These are phyloP conservation scores for Drosophila fuyamai DNA, from an alignment of 1,140 invertebrate species.

Conservation along the genomic window DNA sequence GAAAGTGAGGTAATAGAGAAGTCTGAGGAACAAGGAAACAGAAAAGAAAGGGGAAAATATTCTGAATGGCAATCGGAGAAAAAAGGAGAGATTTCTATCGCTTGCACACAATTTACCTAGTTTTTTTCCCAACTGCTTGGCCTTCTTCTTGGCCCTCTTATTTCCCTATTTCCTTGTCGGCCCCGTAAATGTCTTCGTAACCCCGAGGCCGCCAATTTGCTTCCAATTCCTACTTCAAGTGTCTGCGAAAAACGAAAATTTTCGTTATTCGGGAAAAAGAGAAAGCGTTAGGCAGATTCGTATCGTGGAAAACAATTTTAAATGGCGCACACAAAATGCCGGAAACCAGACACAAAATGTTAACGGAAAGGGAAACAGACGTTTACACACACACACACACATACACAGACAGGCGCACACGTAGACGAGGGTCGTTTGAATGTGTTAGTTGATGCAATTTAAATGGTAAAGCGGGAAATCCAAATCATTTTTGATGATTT, in stretches of 20 bases:
- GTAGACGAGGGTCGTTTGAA: conserved; percentile 8
- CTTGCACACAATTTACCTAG: conserved; percentile 48
- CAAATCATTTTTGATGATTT: conserved; percentile 4
- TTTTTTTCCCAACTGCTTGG: conserved; percentile 39
- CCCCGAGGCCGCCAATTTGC: conserved; percentile 71
- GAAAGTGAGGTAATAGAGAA: conserved; percentile 10
- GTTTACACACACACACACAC: conserved; percentile 38
- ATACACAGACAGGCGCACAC: conserved; percentile 22
- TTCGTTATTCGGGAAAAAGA: conserved; percentile 21
- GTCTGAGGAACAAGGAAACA: conserved; percentile 29
- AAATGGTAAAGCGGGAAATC: conserved; percentile 18
- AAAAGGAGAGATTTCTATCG: conserved; percentile 35
- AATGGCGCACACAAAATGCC: conserved; percentile 78
- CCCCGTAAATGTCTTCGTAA: conserved; percentile 57
- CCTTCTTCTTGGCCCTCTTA: conserved; percentile 23
- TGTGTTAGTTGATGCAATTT: conserved; percentile 45
- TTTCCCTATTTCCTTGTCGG: conserved; percentile 38
- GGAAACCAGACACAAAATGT: conserved; percentile 82
- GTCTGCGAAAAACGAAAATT: conserved; percentile 55
- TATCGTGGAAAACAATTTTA: conserved; percentile 80
- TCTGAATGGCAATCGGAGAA: background rate
- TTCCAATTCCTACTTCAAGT: conserved; percentile 73
- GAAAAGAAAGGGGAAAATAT: conserved; percentile 21
- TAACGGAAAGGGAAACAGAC: conserved; percentile 78
- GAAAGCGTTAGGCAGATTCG: conserved; percentile 60